Base-by-base conservation (phyloP, 2,888 invertebrate species). In the Carpatolechia fugitivella region DNA sequence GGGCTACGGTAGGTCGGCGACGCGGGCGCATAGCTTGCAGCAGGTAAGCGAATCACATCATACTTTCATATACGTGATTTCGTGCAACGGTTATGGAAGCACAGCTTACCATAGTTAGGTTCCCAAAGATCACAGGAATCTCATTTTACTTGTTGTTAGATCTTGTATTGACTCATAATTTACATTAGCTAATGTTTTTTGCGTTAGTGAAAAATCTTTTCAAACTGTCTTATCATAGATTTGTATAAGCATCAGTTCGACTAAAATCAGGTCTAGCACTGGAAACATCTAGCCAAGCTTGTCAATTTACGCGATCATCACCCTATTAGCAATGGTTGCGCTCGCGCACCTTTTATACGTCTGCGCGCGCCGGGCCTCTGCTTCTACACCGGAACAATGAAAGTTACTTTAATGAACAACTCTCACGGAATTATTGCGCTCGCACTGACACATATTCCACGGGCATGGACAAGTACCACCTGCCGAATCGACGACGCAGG, bases 41-140 rank as follows among this genome's bases (percentile, higher is more conserved):
- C 60, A 59, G 61, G 63, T 58, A 67, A 71, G 67, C 69, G 72
- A 80, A 82, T 83, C 85, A 78, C 81, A 80, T 81, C 76, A 79
- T 76, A 87, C 88, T 89, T 89, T 88, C 88, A 87, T 88, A 87
- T 83, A 79, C 74, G 66, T 76, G 76, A 82, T 86, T 85, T 85
- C 77, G 82, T 81, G 81, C 77, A 67, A 80, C 76, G 71, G 73
- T 70, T 70, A n/a, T n/a, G n/a, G 71, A 70, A 71, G 70, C 59
- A 62, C 66, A 61, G 66, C 65, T 65, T 63, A 68, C 20, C 41
- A 14, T 36, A 36, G 36, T 13, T n/a, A n/a, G n/a, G n/a, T n/a
- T n/a, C n/a, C n/a, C n/a, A n/a, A n/a, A n/a, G n/a, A n/a, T n/a
- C n/a, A n/a, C n/a, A n/a, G n/a, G n/a, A n/a, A n/a, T n/a, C n/a